Conservation (phyloP, 2,888 invertebrate genomes). For the Synanthedon formicaeformis region DNA sequence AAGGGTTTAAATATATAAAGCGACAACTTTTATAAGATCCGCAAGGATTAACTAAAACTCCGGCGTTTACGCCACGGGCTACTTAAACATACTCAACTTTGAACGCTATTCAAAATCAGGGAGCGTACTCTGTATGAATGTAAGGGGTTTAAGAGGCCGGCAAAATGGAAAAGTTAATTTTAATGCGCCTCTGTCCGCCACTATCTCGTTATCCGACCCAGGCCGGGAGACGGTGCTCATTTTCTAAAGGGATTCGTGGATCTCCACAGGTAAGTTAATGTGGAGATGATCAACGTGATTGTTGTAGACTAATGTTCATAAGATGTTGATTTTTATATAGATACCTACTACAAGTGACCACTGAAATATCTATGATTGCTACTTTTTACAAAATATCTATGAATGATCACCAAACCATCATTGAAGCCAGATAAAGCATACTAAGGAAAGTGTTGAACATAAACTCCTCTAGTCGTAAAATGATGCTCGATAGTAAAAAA, state of each 20-base stretch:
- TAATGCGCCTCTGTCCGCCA: conserved; percentile 24
- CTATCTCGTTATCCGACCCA: conserved; percentile 32
- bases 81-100: not conserved
- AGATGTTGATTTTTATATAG: too few species aligned
- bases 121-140: conserved; percentile 12
- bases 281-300: not conserved
- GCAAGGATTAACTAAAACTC: not conserved
- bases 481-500: too few species aligned
- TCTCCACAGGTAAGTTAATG: conserved; percentile 9
- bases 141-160: conserved; percentile 24
- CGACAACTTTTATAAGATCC: not conserved
- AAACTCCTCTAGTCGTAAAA: too few species aligned
- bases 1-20: not conserved
- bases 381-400: too few species aligned
- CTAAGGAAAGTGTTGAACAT: too few species aligned
- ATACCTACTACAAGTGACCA: too few species aligned
- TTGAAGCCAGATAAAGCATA: too few species aligned
- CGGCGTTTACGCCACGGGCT: not conserved
- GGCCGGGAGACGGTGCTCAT: conserved; percentile 13
- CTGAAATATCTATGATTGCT: too few species aligned
- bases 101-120: conserved; percentile 5
- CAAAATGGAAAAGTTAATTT: conserved; percentile 46
- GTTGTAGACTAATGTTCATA: too few species aligned
- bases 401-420: too few species aligned
- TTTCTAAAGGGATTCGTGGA: conserved; percentile 28